phyloP scores from a whole-genome alignment of 2,797 vertebrate species.

The Artibeus lituratus region DNA sequence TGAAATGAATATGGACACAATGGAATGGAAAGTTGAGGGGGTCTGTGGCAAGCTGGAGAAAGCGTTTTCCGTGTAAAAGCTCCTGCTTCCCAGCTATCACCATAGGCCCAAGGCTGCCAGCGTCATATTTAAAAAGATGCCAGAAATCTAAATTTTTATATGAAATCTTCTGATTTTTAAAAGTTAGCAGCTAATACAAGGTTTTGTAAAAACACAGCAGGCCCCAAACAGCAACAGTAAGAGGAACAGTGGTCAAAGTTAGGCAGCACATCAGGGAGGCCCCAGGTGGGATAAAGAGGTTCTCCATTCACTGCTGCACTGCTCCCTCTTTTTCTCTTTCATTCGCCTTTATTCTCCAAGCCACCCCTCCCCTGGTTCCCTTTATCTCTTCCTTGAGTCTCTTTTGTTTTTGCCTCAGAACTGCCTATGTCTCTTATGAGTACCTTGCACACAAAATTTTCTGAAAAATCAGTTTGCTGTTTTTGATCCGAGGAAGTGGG shows the following conservation, averaged over 20 bases:
- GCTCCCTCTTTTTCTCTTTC: not conserved
- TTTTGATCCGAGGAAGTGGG: not conserved
- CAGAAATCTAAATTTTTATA: not conserved
- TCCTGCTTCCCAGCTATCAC: not conserved
- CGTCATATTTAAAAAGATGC: not conserved
- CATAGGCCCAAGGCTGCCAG: not conserved
- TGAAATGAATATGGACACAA: not conserved
- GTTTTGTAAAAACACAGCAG: not conserved
- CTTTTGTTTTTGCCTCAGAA: not conserved
- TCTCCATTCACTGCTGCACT: not conserved
- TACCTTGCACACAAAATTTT: not conserved
- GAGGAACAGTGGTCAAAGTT: not conserved
- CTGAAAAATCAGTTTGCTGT: not conserved
- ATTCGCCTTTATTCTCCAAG: not conserved
- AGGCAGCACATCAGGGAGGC: no score
- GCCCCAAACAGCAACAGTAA: not conserved
- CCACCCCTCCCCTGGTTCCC: not conserved
- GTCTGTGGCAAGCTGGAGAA: not conserved
- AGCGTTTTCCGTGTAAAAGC: not conserved
- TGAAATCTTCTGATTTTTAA: not conserved
- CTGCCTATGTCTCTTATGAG: not conserved
- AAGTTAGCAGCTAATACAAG: not conserved
- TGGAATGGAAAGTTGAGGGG: not conserved
- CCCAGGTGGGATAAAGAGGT: not conserved
- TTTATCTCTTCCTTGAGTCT: not conserved